phyloP scores from a whole-genome alignment of 2,888 invertebrate species.

The Stenotaenia linearis region DNA sequence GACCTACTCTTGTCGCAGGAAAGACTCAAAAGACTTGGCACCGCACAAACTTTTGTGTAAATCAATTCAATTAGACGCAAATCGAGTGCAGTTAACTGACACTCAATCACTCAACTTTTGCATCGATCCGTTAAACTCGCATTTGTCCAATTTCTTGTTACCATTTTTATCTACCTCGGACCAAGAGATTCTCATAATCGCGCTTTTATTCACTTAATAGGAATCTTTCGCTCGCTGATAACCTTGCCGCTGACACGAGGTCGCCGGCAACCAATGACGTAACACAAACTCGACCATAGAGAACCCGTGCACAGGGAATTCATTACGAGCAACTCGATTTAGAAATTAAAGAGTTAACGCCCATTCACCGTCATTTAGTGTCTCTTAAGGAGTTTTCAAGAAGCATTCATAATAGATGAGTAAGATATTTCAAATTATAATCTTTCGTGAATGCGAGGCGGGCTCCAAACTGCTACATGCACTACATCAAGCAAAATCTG shows the following conservation, averaged over 20 bases:
- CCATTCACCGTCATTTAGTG: not conserved
- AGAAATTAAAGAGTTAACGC: constrained; percentile 21
- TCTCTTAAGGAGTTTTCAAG: not conserved
- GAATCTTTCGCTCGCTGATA: constrained; percentile 5
- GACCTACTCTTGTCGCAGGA: not conserved
- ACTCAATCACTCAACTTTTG: not conserved
- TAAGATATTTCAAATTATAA: not conserved
- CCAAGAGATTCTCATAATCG: constrained; percentile 23
- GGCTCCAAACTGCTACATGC: not conserved
- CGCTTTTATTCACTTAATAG: constrained; percentile 26
- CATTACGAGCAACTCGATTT: not conserved
- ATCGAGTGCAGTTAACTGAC: not conserved
- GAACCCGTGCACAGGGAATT: not conserved
- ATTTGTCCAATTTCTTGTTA: not conserved
- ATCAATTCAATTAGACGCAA: not conserved
- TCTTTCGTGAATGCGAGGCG: not conserved
- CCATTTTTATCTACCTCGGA: not conserved
- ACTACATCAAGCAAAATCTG: not conserved
- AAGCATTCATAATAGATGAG: not conserved
- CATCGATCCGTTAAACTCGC: not conserved
- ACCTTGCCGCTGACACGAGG: not conserved
- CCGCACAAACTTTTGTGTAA: not conserved
- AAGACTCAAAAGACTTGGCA: not conserved
- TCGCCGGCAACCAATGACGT: constrained; percentile 5
- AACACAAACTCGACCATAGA: not conserved